Base-by-base conservation (phyloP, 2,888 invertebrate species). In the Tipula unca region DNA sequence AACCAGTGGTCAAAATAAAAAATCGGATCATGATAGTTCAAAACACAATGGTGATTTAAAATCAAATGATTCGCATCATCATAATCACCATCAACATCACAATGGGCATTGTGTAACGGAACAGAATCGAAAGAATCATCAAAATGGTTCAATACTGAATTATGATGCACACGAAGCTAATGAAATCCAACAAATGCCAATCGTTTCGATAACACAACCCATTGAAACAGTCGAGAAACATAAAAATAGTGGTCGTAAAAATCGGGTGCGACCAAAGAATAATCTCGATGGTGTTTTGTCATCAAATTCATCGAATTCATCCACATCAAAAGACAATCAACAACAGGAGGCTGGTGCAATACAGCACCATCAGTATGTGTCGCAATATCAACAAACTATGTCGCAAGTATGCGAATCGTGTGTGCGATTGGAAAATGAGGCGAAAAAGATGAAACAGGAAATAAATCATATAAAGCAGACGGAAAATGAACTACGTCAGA, bases 391-490 rank as follows among this genome's bases (percentile, higher is more conserved):
- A 10, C 83, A 54, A 85, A 84, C 85, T 29, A 20, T 29, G 10
- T 35, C 90, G 29, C 90, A 91, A 88, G 90, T 90, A 86, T 91
- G 91, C 86, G 91, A 91, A 86, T 89, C 89, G 13, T 91, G 91
- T 86, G 87, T 89, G n/a, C 90, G 90, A 85, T 87, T 91, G 14
- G 91, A 91, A 87, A 89, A 90, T 2, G 91, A 91, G 86, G 89
- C 90, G 0, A 91, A 91, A 86, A 90, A 90, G 87, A 89, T 91
- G 87, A 90, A 91, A 85, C 54, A 89, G 36, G 91, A 91, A 87
- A 89, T 91, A 5, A 90, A 89, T 87, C 90, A 90, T 86, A 89
- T 90, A 89, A 91, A 91, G 87, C 90, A 91, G 88, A 90, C 90
- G 83, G 91, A 91, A 87, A 91, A 90, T 86, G 91, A 91, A 82